phyloP scores from a whole-genome alignment of 2,888 invertebrate genomes.

The Charanyca ferruginea region DNA sequence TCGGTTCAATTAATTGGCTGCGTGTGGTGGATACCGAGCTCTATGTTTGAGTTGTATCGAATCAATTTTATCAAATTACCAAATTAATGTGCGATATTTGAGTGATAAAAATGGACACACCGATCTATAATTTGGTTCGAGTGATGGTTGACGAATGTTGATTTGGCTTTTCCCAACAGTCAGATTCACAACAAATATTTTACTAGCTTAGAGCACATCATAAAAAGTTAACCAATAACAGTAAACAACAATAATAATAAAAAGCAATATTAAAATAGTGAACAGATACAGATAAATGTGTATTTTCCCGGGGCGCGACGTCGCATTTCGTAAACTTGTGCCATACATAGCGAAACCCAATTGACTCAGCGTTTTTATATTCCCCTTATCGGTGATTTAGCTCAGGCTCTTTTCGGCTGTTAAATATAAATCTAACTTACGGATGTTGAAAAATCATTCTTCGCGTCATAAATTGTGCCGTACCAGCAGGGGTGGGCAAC shows the following conservation, averaged over 20 bases:
- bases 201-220: slow-evolving; percentile 24
- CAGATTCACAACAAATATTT: slow-evolving; percentile 32
- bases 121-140: slow-evolving; percentile 5
- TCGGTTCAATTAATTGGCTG: slow-evolving; percentile 83
- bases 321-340: slow-evolving; percentile 60
- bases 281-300: slow-evolving; percentile 59
- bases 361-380: slow-evolving; percentile 77
- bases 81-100: slow-evolving; percentile 16
- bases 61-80: slow-evolving; percentile 45
- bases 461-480: slow-evolving; percentile 86
- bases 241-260: slow-evolving; percentile 54
- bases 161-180: background rate
- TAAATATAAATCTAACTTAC: slow-evolving; percentile 87
- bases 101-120: background rate
- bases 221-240: slow-evolving; percentile 49
- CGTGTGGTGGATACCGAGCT: slow-evolving; percentile 73
- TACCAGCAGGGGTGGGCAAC: slow-evolving; percentile 82
- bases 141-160: background rate
- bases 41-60: slow-evolving; percentile 60
- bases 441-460: slow-evolving; percentile 89
- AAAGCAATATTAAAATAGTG: slow-evolving; percentile 61
- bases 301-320: slow-evolving; percentile 40
- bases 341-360: slow-evolving; percentile 61
- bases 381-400: slow-evolving; percentile 77
- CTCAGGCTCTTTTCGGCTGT: slow-evolving; percentile 79